Evolutionary conservation across 2,888 invertebrate species (phyloP), one percentile per base, ranked within the genome.

Genomic region (Beris chalybata): DNA sequence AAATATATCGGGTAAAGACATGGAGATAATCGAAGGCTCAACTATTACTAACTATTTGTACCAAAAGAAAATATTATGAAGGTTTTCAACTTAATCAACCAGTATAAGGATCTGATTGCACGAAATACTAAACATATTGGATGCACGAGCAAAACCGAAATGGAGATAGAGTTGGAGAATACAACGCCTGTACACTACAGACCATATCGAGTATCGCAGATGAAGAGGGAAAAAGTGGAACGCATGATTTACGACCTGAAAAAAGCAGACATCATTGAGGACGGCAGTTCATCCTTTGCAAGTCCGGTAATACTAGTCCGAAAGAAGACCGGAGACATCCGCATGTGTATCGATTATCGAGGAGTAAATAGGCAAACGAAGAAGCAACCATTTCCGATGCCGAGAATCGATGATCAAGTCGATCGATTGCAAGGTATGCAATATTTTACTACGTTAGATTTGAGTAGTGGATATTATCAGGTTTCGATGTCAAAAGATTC

Each of bases 381-480:
- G 3, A 54, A 54, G 30, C 4, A 54, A 29, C 13, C 13, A 54
- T 54, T 54, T 32, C 55, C 55, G 11, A 9, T 54, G 30, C 55
- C 55, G 12, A 15, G 15, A 4, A 54, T 54, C 13, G 55, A 54
- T 32, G 55, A 54, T 15, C 55, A 54, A 29, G 7, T 54, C 55
- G 66, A 71, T 22, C n/a, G 31, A 4, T 32, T 74, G 9, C 43
- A 56, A 2, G 67, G 67, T 15, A 64, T 64, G 7, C 54, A 29
- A n/a, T 59, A 63, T 50, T 74, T 69, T 31, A 67, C 71, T 1
- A 56, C 61, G 2, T 56, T 74, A 4, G 73, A 74, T 58, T 43
- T 71, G 12, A 58, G 61, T 6, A 47, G 55, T 2, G 76, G 73
- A 2, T 69, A 71, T 70, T 69, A 65, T 31, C 74, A 74, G 52